Evolutionary conservation across 2,797 vertebrate species (phyloP), one percentile per base, ranked within the genome.

Genomic region (Echiichthys vipera): DNA sequence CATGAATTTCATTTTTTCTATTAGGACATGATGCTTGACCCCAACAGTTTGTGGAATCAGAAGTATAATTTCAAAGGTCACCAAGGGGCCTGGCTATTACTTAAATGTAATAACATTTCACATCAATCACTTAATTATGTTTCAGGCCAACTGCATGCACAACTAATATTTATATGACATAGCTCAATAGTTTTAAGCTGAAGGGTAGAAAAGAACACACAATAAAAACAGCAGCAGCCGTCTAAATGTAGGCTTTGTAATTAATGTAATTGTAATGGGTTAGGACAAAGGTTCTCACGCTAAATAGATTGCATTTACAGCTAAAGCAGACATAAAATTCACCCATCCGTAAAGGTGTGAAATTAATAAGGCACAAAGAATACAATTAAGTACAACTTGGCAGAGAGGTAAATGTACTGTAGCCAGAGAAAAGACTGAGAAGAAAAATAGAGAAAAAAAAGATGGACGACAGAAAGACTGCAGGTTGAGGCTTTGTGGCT

Each of bases 251-350:
- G 15, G 62, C 25, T 71, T 64, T 50, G 42, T 55, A 67, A 81
- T 78, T 59, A 56, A 42, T 37, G 4, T 51, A 66, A 68, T 78
- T 76, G 72, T 22, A 57, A 2, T 32, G 27, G 27, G 20, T 61
- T 53, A 45, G 20, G 39, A 20, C 56, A 51, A 65, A 74, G 36
- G 65, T 74, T 67, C 47, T 45, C 5, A 24, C 46, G 36, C 63
- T 72, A 81, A 80, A 81, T 1, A 58, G 57, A 80, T 74, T 40
- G 63, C 40, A 80, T 66, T 73, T 49, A 57, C 50, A 72, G 63
- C 63, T 15, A 20, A 74, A 63, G 47, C 39, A 70, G 50, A 78
- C 24, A 69, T 84, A 74, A 80, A 86, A 71, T 42, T 43, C 67
- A 75, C 27, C 29, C 70, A 57, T 12, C 20, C 1, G 1, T 3